These are phyloP conservation scores for Chelidonichthys spinosus DNA, from an alignment of 2,797 vertebrate species.

Conservation along the genomic window DNA sequence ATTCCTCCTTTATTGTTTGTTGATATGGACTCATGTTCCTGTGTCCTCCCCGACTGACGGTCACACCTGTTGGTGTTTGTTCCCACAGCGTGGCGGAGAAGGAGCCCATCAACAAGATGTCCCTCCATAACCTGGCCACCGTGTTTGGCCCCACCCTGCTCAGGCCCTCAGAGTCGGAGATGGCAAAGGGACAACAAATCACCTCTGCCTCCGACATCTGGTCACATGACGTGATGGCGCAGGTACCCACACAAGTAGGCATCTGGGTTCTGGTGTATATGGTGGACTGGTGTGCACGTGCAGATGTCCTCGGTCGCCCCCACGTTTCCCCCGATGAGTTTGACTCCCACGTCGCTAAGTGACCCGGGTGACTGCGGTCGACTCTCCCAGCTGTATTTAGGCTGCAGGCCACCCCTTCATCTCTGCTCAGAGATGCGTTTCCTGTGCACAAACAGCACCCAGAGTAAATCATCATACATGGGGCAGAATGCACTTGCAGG, in stretches of 20 bases:
- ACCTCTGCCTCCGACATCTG: constrained; percentile 96
- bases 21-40: too few relatives aligned
- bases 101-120: constrained; percentile 99
- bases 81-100: constrained; percentile 94
- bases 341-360: constrained; percentile 59
- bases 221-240: constrained; percentile 99
- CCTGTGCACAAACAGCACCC: constrained; percentile 67
- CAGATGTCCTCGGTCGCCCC: constrained; percentile 3
- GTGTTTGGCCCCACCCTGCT: constrained; percentile 98
- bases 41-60: background rate
- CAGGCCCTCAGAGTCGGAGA: constrained; percentile 94
- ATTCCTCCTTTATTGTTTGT: too few relatives aligned
- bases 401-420: constrained; percentile 51
- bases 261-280: background rate
- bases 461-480: constrained; percentile 61
- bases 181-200: constrained; percentile 88
- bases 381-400: constrained; percentile 77
- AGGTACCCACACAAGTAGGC: constrained; percentile 80
- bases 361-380: constrained; percentile 52
- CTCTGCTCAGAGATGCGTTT: constrained; percentile 57
- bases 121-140: constrained; percentile 96
- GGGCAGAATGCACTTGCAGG: constrained; percentile 14
- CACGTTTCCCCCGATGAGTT: constrained; percentile 32
- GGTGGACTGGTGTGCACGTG: constrained; percentile 1
- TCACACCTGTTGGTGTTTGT: too few relatives aligned